Evolutionary conservation across 2,888 invertebrate species (phyloP), one percentile per base, ranked within the genome.

Genomic region (Chaitophorus viminalis): DNA sequence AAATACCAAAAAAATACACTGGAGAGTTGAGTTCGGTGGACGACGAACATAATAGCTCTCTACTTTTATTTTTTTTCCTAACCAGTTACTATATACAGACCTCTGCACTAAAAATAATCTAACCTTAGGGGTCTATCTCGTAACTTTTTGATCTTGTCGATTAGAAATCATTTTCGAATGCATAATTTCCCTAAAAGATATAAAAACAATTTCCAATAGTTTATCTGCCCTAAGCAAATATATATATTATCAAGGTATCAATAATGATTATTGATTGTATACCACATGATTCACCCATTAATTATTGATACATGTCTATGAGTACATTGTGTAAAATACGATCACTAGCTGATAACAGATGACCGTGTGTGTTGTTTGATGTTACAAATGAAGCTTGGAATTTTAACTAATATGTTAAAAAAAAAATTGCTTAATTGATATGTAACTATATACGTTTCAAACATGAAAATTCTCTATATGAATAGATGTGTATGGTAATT

Each of bases 151-250:
- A 65, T 79, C 36, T 79, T 36, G n/a, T 65, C 65, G 18, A 65
- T 65, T 79, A 65, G 65, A 79, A 79, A 78, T 78, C 78, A 78
- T 60, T 78, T 77, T 68, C 25, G 31, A 81, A 52, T 11, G 18
- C 46, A 29, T 46, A 11, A 31, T 75, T 75, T 29, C n/a, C 74
- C 17, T 36, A 29, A 68, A 68, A 29, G 6, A 68, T n/a, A 68
- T 29, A 4, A n/a, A 25, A 68, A 68, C 29, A 68, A n/a, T 68
- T 68, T 68, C 68, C 68, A 29, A 68, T 68, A 29, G 68, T 68
- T 60, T 60, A 60, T 21, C 25, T 25, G 68, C n/a, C 29, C n/a
- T 1, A 25, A 60, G 68, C 29, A n/a, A 68, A 25, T 6, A 6
- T 60, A 60, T 60, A 17, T 60, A 5, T 60, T 25, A 21, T 0